Evolutionary conservation across 2,888 invertebrate genomes (phyloP).

Genomic region (Leptinotarsa tumamoca): DNA sequence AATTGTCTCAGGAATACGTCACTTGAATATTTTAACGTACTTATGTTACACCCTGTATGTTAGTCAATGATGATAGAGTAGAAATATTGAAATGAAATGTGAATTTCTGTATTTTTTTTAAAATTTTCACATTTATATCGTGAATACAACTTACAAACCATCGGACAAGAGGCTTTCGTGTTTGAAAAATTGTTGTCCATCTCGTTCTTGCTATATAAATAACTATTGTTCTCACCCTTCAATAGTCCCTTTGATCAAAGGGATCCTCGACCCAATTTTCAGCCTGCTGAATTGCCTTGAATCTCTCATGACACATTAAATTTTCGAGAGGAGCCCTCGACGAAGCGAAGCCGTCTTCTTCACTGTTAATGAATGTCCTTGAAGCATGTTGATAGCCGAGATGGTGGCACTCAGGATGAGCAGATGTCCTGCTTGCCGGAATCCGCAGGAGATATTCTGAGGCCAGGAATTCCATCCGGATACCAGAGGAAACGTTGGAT

Average conservation of each 20-base stretch:
- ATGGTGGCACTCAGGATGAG: constrained; percentile 18
- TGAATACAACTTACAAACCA: too few relatives aligned
- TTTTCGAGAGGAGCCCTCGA: neutral
- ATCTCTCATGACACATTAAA: constrained; percentile 7
- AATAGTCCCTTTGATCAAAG: neutral
- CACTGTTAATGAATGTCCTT: constrained; percentile 30
- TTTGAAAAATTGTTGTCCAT: too few relatives aligned
- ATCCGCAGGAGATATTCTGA: constrained; percentile 24
- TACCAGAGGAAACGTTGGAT: constrained; percentile 28
- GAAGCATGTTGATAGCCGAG: constrained; percentile 31
- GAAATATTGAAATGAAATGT: too few relatives aligned
- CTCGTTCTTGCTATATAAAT: neutral
- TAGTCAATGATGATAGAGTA: too few relatives aligned
- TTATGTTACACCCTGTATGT: too few relatives aligned
- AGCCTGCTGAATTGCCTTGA: neutral
- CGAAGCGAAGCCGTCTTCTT: neutral
- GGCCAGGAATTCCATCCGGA: constrained; percentile 22
- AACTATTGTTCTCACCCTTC: too few relatives aligned
- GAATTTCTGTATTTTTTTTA: too few relatives aligned
- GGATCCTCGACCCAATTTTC: neutral
- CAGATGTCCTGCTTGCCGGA: constrained; percentile 27
- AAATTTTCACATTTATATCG: too few relatives aligned
- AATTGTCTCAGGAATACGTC: too few relatives aligned
- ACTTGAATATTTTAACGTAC: too few relatives aligned
- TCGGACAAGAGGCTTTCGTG: too few relatives aligned